Evolutionary conservation across 2,113 vertebrate genomes (phyloP).

Genomic region (Mustelus asterias): DNA sequence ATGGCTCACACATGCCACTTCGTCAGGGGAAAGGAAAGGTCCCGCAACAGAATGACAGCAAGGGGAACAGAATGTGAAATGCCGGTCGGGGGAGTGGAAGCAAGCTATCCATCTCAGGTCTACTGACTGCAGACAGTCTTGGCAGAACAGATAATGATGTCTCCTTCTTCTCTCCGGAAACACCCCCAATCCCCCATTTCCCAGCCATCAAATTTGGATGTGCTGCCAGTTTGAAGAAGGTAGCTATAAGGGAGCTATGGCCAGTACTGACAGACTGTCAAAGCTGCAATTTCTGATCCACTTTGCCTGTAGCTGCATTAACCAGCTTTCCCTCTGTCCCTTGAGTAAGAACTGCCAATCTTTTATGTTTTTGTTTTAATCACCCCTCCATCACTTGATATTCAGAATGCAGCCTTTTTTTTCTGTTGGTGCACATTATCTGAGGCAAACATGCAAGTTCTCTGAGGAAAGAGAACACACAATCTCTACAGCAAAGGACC

Average conservation of each 20-base stretch:
- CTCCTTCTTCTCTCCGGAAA: no score
- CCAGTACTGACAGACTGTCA: background rate
- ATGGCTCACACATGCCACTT: background rate
- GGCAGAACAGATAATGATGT: background rate
- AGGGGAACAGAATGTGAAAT: background rate
- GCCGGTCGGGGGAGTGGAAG: background rate
- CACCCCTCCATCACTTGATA: constrained; percentile 22
- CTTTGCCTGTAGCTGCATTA: constrained; percentile 16
- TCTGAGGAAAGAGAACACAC: background rate
- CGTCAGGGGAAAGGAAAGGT: background rate
- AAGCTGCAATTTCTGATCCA: background rate
- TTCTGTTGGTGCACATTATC: background rate
- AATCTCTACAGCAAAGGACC: background rate
- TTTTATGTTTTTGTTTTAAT: constrained; percentile 31
- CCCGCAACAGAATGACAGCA: background rate
- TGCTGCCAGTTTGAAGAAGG: background rate
- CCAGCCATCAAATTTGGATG: background rate
- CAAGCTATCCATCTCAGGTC: background rate
- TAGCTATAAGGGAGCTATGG: background rate
- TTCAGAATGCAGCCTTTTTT: constrained; percentile 24
- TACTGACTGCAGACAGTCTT: background rate
- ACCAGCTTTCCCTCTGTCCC: constrained; percentile 10
- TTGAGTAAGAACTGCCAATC: constrained; percentile 24
- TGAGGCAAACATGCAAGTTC: constrained; percentile 9
- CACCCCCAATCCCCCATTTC: background rate